Conservation (phyloP, 1,140 invertebrate species). For the Hycleus cichorii region DNA sequence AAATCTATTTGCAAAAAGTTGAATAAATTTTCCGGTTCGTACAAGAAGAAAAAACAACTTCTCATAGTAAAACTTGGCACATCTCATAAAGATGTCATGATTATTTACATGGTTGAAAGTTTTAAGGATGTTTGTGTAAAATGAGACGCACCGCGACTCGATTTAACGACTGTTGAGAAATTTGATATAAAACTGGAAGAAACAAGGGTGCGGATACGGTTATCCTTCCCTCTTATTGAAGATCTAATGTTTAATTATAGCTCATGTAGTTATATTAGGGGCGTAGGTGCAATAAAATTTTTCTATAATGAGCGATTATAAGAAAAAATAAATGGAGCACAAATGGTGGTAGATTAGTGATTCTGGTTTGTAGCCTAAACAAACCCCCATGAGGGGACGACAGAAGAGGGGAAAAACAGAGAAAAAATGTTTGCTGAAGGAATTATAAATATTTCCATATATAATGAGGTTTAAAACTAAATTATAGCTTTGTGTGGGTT, state of each 20-base stretch:
- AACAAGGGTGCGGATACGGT: background rate
- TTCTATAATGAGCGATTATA: too few relatives aligned
- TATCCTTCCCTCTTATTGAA: too few relatives aligned
- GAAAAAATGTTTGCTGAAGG: constrained; percentile 17
- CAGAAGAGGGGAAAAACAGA: too few relatives aligned
- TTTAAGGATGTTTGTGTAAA: constrained; percentile 33
- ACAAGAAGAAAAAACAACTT: too few relatives aligned
- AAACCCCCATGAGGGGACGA: constrained; percentile 11
- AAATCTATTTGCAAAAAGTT: too few relatives aligned
- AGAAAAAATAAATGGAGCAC: too few relatives aligned
- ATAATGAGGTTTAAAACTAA: constrained; percentile 19
- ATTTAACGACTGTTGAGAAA: constrained; percentile 18
- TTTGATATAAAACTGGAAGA: constrained; percentile 7
- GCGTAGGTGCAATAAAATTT: too few relatives aligned
- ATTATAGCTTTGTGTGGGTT: constrained; percentile 13
- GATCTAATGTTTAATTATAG: too few relatives aligned
- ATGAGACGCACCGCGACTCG: constrained; percentile 17
- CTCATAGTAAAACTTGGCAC: too few relatives aligned
- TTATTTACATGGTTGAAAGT: constrained; percentile 29
- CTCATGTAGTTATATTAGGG: too few relatives aligned
- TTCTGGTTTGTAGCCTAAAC: constrained; percentile 23
- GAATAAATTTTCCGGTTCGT: too few relatives aligned
- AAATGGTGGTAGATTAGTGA: background rate
- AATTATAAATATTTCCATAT: constrained; percentile 25
- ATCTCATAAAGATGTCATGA: constrained; percentile 29